Evolutionary conservation across 2,113 vertebrate species (phyloP), one percentile per base, ranked within the genome.

Genomic region (Meriones unguiculatus): DNA sequence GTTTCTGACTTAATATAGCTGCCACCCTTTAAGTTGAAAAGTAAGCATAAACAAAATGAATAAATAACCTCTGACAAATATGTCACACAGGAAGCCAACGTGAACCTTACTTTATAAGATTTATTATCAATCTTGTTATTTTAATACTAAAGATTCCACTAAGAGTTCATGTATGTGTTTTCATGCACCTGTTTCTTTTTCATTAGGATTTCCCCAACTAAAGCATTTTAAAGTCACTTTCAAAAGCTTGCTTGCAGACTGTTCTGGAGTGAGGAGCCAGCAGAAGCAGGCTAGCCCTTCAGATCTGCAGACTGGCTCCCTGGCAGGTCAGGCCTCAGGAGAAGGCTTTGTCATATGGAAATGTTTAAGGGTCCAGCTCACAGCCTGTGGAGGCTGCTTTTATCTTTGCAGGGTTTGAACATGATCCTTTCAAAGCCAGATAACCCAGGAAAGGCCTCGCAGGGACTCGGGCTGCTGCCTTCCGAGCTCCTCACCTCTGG

Each of bases 401-500:
- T 97, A 99, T 98, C 98, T 98, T 97, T 96, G 97, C 98, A 96
- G 98, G 97, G 98, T 98, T 99, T 98, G 98, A 99, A 98, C 98
- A 98, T 96, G 98, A 98, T 98, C 98, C 98, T 98, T 98, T 98
- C 98, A 98, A 98, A 98, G 98, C 97, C 98, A 98, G 98, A 98
- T 98, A 98, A 98, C 98, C 98, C 98, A 97, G 98, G 98, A 98
- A 98, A 97, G 98, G 97, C 97, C 96, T 98, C 59, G 0, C 57
- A 2, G 87, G 84, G 84, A 90, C 0, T 41, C 93, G 93, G 73
- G 62, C 97, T 32, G 32, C 97, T 97, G 41, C 25, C 96, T 98
- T 97, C 82, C 93, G 59, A 96, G 97, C 98, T 57, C 94, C 97
- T 80, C 96, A 97, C 87, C 96, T 59, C 10, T 22, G 91, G 97